These are phyloP conservation scores for Chloropsis hardwickii DNA, from an alignment of 2,113 vertebrate genomes.

Conservation along the genomic window DNA sequence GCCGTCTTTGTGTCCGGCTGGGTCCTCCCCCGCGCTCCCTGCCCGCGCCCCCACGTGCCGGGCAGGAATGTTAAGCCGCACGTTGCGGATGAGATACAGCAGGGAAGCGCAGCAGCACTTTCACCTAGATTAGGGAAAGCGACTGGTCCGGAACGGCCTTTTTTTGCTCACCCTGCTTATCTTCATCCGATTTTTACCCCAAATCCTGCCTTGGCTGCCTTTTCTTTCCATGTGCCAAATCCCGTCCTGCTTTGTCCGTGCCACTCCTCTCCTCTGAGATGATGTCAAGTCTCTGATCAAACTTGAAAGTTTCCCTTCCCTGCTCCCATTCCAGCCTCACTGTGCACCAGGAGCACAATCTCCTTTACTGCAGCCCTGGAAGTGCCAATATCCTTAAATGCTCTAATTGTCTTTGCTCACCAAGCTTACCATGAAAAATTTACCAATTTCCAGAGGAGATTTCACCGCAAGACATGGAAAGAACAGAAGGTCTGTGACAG, in stretches of 20 bases:
- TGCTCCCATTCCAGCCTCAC: background rate
- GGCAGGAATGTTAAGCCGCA: constrained; percentile 65
- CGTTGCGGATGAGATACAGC: background rate
- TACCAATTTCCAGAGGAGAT: background rate
- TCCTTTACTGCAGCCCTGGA: background rate
- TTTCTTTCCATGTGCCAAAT: background rate
- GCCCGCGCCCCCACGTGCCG: constrained; percentile 44
- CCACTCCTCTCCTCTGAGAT: background rate
- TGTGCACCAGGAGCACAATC: background rate
- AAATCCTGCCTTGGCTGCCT: background rate
- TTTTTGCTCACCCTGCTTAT: background rate
- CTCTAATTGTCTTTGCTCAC: background rate
- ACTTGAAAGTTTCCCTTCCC: background rate
- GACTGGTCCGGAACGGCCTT: background rate
- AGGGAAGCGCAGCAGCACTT: constrained; percentile 28
- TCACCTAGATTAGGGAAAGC: background rate
- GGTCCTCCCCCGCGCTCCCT: background rate
- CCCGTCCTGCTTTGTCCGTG: background rate
- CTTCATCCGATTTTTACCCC: background rate
- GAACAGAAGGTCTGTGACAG: background rate
- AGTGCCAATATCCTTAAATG: background rate
- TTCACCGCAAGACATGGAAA: background rate
- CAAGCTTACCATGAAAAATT: background rate
- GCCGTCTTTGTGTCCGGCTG: constrained; percentile 49
- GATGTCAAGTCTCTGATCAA: background rate